Base-by-base conservation (phyloP, 1,140 invertebrate species). In the Hycleus cichorii region DNA sequence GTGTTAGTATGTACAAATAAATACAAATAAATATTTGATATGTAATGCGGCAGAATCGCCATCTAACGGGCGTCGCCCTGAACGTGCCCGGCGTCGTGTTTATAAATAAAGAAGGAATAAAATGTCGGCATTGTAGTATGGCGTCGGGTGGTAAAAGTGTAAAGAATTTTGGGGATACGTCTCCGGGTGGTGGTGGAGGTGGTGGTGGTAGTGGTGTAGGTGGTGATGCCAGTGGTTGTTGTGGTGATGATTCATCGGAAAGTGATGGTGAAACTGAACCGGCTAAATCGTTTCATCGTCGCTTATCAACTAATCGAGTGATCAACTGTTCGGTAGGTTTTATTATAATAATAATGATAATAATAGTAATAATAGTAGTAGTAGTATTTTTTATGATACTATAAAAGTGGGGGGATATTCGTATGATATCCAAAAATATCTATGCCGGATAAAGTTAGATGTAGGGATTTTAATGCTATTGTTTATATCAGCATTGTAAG, bases 241-340 rank as follows among this genome's bases (percentile, higher is more conserved):
- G 32, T 32, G 66, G 63, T n/a, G 78, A 80, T 50, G 80, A 82
- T 58, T 80, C 79, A 45, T 83, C 83, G 10, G 83, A 85, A 65
- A 85, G 83, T 66, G 84, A 86, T 72, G 80, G 78, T 57, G 84
- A 86, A 72, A 78, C 79, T 12, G 83, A 84, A 67, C 82, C 83
- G 58, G 81, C 81, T 39, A 79, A 74, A 70, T 80, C 80, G 57
- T 86, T 85, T 70, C 82, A 83, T 65, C 75, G 83, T 69, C 78
- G 81, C 64, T 77, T 85, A 64, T 86, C 83, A 49, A 85, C 81
- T 46, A 83, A 85, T 67, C 78, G 79, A 70, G 80, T 81, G 60
- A 80, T 83, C 56, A 82, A 81, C 69, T 78, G 76, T 69, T 76
- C 80, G 74, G 83, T 85, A 75, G 77, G 78, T 75, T 12, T 56